Conservation (phyloP, 1,140 invertebrate species). For the Hycleus cichorii region DNA sequence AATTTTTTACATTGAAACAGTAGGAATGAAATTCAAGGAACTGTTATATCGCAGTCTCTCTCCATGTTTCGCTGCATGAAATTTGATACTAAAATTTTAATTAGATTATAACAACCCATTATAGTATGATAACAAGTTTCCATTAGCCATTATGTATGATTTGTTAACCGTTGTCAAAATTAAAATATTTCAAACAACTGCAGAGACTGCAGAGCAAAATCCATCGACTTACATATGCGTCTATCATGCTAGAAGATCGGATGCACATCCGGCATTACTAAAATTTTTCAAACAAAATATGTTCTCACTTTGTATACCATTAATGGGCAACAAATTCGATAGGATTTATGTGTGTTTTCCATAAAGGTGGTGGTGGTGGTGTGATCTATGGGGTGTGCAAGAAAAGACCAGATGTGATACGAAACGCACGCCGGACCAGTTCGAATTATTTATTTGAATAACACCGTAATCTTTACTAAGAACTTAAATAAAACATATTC, state of each 20-base stretch:
- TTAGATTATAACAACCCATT: neutral
- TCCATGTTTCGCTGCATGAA: neutral
- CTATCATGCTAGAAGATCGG: conserved; percentile 10
- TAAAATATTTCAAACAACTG: conserved; percentile 30
- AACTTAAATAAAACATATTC: too few relatives aligned
- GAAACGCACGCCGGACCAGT: conserved; percentile 2
- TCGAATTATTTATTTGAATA: conserved; percentile 10
- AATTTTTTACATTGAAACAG: conserved; percentile 3
- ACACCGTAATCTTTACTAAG: conserved; percentile 1
- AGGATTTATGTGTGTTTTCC: conserved; percentile 24
- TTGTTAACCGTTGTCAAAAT: conserved; percentile 25
- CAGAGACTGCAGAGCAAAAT: neutral
- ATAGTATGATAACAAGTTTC: neutral
- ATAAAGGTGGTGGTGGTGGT: neutral
- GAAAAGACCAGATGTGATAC: too few relatives aligned
- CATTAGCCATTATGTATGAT: conserved; percentile 3
- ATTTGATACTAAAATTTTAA: conserved; percentile 2
- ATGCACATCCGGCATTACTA: conserved; percentile 25
- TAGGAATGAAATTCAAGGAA: neutral
- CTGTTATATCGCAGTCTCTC: neutral
- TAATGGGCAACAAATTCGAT: conserved; percentile 28
- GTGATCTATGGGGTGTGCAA: neutral
- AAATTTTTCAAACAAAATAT: conserved; percentile 21
- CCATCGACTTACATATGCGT: conserved; percentile 13
- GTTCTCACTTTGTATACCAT: conserved; percentile 33